These are phyloP conservation scores for Gadopsis bispinosus DNA, from an alignment of 2,797 vertebrate genomes.

Conservation along the genomic window DNA sequence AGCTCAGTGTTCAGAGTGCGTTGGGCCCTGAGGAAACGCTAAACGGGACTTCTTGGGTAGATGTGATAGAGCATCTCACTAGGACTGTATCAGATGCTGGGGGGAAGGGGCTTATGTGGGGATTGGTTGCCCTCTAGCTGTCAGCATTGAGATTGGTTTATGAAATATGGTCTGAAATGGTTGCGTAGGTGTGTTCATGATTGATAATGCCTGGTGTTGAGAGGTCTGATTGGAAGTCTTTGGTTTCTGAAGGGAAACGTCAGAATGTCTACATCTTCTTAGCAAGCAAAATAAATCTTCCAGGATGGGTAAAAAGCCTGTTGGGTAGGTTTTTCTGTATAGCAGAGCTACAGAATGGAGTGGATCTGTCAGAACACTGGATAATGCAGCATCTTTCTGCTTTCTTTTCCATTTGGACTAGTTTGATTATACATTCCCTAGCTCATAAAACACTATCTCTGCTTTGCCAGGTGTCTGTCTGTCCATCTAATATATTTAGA, in stretches of 20 bases:
- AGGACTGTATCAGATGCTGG: constrained; percentile 57
- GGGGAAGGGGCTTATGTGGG: constrained; percentile 71
- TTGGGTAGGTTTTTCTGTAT: not conserved
- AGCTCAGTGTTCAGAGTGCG: constrained; percentile 63
- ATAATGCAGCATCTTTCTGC: not conserved
- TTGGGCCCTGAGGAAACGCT: constrained; percentile 63
- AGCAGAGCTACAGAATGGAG: constrained; percentile 11
- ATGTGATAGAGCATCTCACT: constrained; percentile 70
- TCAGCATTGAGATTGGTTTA: constrained; percentile 73
- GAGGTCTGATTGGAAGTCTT: constrained; percentile 14
- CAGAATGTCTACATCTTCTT: constrained; percentile 22
- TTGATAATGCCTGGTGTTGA: constrained; percentile 2
- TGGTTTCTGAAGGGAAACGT: constrained; percentile 14
- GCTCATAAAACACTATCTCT: not conserved
- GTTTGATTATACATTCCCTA: not conserved
- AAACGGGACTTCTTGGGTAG: constrained; percentile 63
- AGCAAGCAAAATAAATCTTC: constrained; percentile 6
- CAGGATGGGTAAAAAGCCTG: not conserved
- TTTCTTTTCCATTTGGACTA: not conserved
- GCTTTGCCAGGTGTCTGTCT: not conserved
- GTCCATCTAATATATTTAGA: not conserved
- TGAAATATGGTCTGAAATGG: constrained; percentile 58
- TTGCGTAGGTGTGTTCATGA: constrained; percentile 39
- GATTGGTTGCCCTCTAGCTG: constrained; percentile 90
- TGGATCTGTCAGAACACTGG: not conserved